Percentiles rank a stretch among this genome's conserved stretches.
Conservation (phyloP, 2,797 vertebrate species). For the Typhlichthys subterraneus region DNA sequence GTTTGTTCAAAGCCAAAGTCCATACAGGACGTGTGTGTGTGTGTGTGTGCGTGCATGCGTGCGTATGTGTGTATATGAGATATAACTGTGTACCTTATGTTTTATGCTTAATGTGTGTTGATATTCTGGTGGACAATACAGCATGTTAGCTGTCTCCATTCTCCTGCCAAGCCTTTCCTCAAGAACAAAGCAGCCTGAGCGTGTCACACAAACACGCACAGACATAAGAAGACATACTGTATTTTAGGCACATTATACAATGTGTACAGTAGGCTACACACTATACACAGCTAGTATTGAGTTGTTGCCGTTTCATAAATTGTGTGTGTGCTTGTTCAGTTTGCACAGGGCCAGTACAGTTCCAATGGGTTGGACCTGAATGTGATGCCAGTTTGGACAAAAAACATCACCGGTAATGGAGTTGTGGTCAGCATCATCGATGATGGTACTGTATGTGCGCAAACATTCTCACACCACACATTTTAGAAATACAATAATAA, state of each 20-base stretch:
- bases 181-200: conserved; percentile 83
- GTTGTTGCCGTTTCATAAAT: neutral
- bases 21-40: conserved; percentile 22
- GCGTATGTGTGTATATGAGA: conserved; percentile 3
- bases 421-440: conserved; percentile 67
- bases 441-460: conserved; percentile 44
- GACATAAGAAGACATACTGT: neutral
- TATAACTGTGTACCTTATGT: conserved; percentile 8
- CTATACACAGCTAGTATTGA: neutral
- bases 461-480: neutral
- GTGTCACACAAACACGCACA: conserved; percentile 59
- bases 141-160: conserved; percentile 85
- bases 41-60: conserved; percentile 5
- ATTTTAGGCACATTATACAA: neutral
- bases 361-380: conserved; percentile 55
- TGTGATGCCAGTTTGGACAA: conserved; percentile 56
- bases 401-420: conserved; percentile 57
- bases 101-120: neutral
- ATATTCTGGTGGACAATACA: conserved; percentile 50
- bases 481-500: neutral
- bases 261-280: neutral
- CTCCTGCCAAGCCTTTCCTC: conserved; percentile 89
- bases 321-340: conserved; percentile 50
- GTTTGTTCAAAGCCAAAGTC: conserved; percentile 45
- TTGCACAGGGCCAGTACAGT: conserved; percentile 45